Evolutionary conservation across 2,888 invertebrate genomes (phyloP), one percentile per base, ranked within the genome.

Genomic region (Tetheella fluctuosa): DNA sequence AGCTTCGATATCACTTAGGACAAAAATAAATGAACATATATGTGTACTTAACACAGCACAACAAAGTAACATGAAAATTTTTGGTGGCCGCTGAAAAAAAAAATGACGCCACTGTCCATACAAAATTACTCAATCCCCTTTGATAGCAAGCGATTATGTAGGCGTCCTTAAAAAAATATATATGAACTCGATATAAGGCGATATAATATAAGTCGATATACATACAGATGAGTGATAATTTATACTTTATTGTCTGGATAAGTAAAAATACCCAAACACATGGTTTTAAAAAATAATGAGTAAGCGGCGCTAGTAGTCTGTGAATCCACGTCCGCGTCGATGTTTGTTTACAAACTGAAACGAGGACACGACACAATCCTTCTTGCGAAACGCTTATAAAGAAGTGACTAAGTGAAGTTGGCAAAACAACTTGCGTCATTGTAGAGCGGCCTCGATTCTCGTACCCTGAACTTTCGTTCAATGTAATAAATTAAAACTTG

Each of bases 371-470:
- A 66, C 84, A 84, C 85, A 84, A 84, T 86, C 48, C 48, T 48
- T 85, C 83, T 90, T 89, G 84, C 84, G 85, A 90, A 87, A 90
- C 84, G 85, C 76, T 79, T 74, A 69, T 64, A 68, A 80, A 79
- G 76, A 70, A 80, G 80, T 86, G 86, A 90, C 85, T 88, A 87
- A 88, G 85, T 83, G 75, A 77, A 79, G 83, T 84, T 77, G 76
- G 84, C 87, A 89, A 90, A 91, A 90, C 90, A 88, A 83, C 77
- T 89, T 90, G 83, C 88, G 88, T 89, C 86, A 89, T 68, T 71
- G 60, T 61, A 69, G 66, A 73, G 60, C 61, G 61, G 58, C 55
- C 55, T 37, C 34, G 13, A 55, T 34, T 34, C 34, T 37, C 55
- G 34, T 20, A n/a, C 55, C 23, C 34, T n/a, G 34, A 55, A 25